These are phyloP conservation scores for Apeltes quadracus DNA, from an alignment of 2,113 vertebrate genomes.

Conservation along the genomic window DNA sequence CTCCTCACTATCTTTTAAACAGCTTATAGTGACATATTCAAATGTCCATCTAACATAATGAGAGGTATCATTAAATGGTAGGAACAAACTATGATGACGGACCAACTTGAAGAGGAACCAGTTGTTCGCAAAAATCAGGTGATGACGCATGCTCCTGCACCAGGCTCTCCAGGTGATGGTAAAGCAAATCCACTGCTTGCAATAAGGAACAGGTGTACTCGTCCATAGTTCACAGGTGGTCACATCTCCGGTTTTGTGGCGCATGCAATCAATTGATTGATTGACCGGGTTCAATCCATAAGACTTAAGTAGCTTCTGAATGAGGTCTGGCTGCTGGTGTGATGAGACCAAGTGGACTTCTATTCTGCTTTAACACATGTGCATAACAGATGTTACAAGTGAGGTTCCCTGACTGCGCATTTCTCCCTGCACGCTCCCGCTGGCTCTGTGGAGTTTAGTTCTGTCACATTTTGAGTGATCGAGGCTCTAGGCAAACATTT, in stretches of 20 bases:
- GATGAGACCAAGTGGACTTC: not conserved
- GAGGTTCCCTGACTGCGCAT: too few species aligned
- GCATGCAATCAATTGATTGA: too few species aligned
- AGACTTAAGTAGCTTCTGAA: not conserved
- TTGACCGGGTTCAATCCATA: not conserved
- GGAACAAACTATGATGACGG: not conserved
- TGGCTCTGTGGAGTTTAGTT: too few species aligned
- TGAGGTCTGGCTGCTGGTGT: not conserved
- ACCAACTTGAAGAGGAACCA: not conserved
- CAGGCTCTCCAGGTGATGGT: not conserved
- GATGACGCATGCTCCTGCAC: not conserved
- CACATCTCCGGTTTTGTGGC: not conserved
- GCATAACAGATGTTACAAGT: too few species aligned
- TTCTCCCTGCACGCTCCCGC: too few species aligned
- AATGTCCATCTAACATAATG: not conserved
- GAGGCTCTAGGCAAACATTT: too few species aligned
- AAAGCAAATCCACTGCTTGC: not conserved
- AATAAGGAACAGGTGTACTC: not conserved
- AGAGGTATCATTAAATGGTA: not conserved
- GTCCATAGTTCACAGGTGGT: not conserved
- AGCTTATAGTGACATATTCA: not conserved
- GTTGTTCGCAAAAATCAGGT: slow-evolving; percentile 1
- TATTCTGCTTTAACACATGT: too few species aligned
- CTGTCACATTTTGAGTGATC: too few species aligned
- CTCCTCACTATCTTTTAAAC: not conserved